Evolutionary conservation across 2,797 vertebrate species (phyloP).

Genomic region (Acanthurus tractus): DNA sequence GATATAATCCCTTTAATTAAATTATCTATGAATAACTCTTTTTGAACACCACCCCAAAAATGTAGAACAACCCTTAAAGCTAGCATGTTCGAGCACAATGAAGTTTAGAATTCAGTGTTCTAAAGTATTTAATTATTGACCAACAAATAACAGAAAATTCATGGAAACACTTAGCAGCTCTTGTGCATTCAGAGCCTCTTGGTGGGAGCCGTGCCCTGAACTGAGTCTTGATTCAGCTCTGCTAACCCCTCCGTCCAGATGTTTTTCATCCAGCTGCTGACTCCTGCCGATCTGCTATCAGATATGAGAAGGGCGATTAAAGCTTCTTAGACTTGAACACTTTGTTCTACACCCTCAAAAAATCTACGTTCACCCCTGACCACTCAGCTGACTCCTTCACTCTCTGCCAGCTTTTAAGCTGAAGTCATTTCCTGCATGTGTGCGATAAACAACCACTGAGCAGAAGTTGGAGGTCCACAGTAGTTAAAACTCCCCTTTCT

Average conservation of each 20-base stretch:
- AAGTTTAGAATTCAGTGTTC: too few species aligned
- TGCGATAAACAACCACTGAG: not conserved
- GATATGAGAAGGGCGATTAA: slow-evolving; percentile 51
- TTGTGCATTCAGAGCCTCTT: not conserved
- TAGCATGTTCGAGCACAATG: not conserved
- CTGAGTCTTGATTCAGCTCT: not conserved
- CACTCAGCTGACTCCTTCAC: slow-evolving; percentile 46
- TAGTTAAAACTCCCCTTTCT: not conserved
- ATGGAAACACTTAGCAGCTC: not conserved
- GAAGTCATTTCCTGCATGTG: slow-evolving; percentile 33
- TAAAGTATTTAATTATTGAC: not conserved
- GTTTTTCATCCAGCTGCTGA: slow-evolving; percentile 54
- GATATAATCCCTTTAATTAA: not conserved
- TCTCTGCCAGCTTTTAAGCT: slow-evolving; percentile 28
- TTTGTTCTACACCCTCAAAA: slow-evolving; percentile 32
- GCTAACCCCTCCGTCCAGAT: slow-evolving; percentile 45
- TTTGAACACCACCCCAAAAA: not conserved
- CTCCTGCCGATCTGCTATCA: slow-evolving; percentile 52
- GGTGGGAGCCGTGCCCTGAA: not conserved
- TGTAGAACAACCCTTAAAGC: not conserved
- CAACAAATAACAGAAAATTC: not conserved
- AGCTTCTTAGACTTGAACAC: slow-evolving; percentile 45
- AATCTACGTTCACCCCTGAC: slow-evolving; percentile 26
- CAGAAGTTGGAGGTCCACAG: not conserved
- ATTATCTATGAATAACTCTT: not conserved